phyloP scores from a whole-genome alignment of 2,797 vertebrate genomes.

The Steatocranus sp. region DNA sequence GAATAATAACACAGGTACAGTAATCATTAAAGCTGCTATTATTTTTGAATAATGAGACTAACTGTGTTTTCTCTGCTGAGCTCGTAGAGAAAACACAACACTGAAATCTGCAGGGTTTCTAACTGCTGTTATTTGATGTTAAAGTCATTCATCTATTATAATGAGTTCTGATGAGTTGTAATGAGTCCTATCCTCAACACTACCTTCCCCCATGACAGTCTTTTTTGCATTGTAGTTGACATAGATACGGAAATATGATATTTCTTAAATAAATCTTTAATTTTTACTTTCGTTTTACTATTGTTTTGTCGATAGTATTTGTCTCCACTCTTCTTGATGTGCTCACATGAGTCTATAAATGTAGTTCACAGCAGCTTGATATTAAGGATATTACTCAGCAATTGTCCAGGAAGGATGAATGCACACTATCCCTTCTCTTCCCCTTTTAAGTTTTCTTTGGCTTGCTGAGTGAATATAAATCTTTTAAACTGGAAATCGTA shows the following conservation, averaged over 20 bases:
- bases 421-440: constrained; percentile 19
- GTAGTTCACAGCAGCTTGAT: neutral
- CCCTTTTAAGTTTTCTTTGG: neutral
- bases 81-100: neutral
- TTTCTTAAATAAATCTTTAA: neutral
- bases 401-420: constrained; percentile 20
- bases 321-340: neutral
- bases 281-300: neutral
- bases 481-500: constrained; percentile 26
- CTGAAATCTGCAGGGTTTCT: neutral
- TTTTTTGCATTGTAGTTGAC: neutral
- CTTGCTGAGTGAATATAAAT: constrained; percentile 21
- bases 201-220: neutral
- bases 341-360: neutral
- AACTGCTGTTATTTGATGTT: neutral
- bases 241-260: neutral
- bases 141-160: neutral
- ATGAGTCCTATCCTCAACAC: neutral
- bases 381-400: constrained; percentile 23
- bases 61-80: neutral
- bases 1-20: neutral
- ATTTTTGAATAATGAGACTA: neutral
- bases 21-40: neutral
- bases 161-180: neutral
- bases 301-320: neutral